Percentiles rank a stretch among this genome's conserved stretches.
These are phyloP conservation scores for Caenorhabditis remanei DNA, from an alignment of 1,140 invertebrate genomes.

Conservation along the genomic window DNA sequence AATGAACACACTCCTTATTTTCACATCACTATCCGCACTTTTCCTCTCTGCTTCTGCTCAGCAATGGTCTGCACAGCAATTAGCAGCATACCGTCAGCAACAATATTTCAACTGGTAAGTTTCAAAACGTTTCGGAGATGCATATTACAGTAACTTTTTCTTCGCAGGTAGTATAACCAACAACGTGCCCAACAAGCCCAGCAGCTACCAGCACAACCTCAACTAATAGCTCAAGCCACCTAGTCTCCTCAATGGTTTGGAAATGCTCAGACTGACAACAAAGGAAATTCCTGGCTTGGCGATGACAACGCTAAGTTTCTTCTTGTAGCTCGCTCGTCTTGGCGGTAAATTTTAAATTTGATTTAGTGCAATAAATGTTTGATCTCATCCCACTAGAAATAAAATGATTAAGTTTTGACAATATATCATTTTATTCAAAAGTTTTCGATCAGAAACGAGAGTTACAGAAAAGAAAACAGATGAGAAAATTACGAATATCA, in stretches of 20 bases:
- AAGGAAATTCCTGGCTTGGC: constrained; percentile 25
- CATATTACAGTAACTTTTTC: too few species aligned
- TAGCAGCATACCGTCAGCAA: constrained; percentile 8
- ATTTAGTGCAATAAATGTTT: background rate
- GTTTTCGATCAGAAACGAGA: too few species aligned
- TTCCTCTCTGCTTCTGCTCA: background rate
- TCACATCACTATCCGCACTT: background rate
- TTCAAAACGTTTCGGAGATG: background rate
- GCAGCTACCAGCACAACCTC: background rate
- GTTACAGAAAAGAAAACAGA: background rate
- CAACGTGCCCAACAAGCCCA: constrained; percentile 7
- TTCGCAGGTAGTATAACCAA: constrained; percentile 36
- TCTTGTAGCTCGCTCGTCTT: background rate
- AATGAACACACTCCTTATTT: background rate
- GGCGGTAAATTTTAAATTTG: background rate
- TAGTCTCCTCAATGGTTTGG: background rate
- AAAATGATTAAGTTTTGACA: background rate
- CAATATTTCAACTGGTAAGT: constrained; percentile 34
- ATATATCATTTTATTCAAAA: background rate
- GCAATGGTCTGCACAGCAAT: background rate
- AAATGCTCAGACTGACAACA: constrained; percentile 16
- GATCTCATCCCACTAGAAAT: background rate
- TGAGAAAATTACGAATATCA: too few species aligned
- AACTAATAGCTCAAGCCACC: background rate
- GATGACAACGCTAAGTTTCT: constrained; percentile 34